Evolutionary conservation across 2,797 vertebrate genomes (phyloP).

Genomic region (Malurus leucopterus): DNA sequence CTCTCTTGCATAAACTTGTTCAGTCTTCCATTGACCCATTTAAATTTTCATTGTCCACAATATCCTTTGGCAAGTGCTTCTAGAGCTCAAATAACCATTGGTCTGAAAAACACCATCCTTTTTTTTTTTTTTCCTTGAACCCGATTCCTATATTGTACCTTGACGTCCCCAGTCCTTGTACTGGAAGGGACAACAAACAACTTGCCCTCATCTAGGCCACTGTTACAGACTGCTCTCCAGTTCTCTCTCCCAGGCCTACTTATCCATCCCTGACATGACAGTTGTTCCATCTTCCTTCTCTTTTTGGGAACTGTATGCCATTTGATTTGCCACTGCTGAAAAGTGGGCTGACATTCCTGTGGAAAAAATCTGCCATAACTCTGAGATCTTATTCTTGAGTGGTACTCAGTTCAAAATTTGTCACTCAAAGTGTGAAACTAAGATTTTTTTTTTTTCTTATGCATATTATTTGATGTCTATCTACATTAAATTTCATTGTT

Average conservation of each 20-base stretch:
- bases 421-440: neutral
- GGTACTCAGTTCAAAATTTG: neutral
- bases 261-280: neutral
- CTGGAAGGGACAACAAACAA: neutral
- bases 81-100: neutral
- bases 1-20: slow-evolving; percentile 8
- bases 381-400: neutral
- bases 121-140: neutral
- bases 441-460: neutral
- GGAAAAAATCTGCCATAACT: neutral
- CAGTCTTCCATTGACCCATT: neutral
- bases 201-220: neutral
- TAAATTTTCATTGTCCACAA: neutral
- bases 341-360: neutral
- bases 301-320: neutral
- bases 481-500: neutral
- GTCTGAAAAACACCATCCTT: neutral
- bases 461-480: neutral
- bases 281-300: neutral
- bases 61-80: slow-evolving; percentile 7
- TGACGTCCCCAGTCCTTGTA: neutral
- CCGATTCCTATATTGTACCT: rapidly evolving
- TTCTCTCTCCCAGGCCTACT: neutral
- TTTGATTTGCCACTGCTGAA: neutral
- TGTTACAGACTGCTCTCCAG: neutral